phyloP scores from a whole-genome alignment of 2,797 vertebrate species.

The Molossus alvarezi region DNA sequence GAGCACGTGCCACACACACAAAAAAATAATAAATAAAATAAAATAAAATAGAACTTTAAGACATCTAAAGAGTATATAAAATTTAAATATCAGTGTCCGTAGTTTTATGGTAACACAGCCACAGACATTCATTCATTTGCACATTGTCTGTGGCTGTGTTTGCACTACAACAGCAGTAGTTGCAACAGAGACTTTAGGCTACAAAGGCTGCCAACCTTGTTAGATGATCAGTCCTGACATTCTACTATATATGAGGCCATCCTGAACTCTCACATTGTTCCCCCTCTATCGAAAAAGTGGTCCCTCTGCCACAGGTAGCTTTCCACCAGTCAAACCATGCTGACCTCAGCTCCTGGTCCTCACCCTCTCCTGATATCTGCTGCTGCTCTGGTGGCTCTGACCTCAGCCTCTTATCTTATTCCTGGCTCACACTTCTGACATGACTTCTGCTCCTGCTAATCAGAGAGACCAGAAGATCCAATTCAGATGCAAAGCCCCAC shows the following conservation, averaged over 20 bases:
- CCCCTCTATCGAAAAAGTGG: background rate
- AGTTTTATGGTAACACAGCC: background rate
- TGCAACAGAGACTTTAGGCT: background rate
- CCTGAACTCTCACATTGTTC: background rate
- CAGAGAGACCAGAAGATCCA: background rate
- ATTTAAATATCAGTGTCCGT: background rate
- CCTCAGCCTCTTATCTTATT: conserved; percentile 22
- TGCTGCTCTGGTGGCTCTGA: background rate
- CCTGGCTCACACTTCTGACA: background rate
- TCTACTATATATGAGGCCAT: background rate
- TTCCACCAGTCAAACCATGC: background rate
- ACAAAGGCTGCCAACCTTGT: background rate
- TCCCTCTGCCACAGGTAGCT: background rate
- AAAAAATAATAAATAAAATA: background rate
- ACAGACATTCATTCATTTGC: background rate
- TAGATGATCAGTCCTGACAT: background rate
- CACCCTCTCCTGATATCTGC: background rate
- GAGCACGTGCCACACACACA: too few species aligned
- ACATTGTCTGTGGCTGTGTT: background rate
- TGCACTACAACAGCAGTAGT: background rate
- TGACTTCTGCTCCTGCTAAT: background rate
- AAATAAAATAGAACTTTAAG: background rate
- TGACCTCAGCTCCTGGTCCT: background rate
- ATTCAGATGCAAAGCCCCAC: background rate
- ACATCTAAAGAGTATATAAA: background rate